These are phyloP conservation scores for Ceratina calcarata DNA, from an alignment of 1,140 invertebrate species.

Conservation along the genomic window DNA sequence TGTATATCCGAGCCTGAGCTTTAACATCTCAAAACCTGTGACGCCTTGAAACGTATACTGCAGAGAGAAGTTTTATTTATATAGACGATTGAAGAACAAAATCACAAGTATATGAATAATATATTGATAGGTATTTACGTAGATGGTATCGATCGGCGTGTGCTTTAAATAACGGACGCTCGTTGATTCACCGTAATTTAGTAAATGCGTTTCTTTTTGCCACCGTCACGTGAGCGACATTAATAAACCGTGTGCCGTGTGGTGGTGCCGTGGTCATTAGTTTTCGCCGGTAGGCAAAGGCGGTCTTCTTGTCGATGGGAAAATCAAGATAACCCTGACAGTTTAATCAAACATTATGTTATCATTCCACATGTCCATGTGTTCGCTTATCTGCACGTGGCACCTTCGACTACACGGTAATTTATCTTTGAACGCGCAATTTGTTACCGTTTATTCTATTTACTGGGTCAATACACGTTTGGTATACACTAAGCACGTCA, in stretches of 20 bases:
- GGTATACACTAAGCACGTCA: too few relatives aligned
- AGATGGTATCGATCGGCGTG: neutral
- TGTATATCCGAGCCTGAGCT: neutral
- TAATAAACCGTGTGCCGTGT: constrained; percentile 21
- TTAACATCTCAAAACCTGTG: neutral
- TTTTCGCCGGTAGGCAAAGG: constrained; percentile 19
- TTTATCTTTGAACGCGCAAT: constrained; percentile 27
- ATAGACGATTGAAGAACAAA: too few relatives aligned
- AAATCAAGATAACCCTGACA: constrained; percentile 28
- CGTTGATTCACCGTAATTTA: neutral
- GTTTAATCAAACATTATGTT: constrained; percentile 43
- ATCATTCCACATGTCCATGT: neutral
- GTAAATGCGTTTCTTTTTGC: constrained; percentile 43
- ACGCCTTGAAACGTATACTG: neutral
- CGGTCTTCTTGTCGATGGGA: constrained; percentile 20
- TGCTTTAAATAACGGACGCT: constrained; percentile 1
- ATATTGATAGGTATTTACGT: too few relatives aligned
- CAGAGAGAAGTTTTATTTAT: neutral
- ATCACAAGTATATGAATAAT: too few relatives aligned
- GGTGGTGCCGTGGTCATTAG: constrained; percentile 17
- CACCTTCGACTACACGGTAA: constrained; percentile 11
- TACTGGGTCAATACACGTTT: too few relatives aligned
- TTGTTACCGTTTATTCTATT: constrained; percentile 29
- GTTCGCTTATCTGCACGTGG: neutral
- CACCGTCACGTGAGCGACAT: constrained; percentile 26